Base-by-base conservation (phyloP, 2,888 invertebrate species). In the Ecliptopera silaceata region DNA sequence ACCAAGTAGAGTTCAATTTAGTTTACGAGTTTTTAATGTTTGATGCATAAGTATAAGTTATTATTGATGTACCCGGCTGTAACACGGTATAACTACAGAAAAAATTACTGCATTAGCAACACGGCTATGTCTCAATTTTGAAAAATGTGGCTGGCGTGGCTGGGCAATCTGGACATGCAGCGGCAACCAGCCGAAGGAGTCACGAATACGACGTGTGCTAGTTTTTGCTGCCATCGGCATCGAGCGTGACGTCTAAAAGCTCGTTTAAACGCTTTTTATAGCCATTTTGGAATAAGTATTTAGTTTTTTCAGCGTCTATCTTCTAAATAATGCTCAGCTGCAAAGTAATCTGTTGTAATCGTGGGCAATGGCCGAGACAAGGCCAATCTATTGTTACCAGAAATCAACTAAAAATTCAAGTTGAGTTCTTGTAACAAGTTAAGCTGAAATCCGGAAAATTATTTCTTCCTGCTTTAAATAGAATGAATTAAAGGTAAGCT, bases 161-260 rank as follows among this genome's bases (percentile, higher is more conserved):
- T 52, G 57, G 44, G 61, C 67, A 53, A 46, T 50, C 59, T 52
- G 57, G 44, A 59, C 67, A 53, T 55, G 67, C 63, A 60, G 59
- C 59, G 54, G 59, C 63, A 53, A 38, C 51, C 59, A 46, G 59
- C 51, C 71, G 65, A 65, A 70, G 66, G 59, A 74, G 80, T 75
- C 78, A 75, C 77, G 80, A 78, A 80, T 79, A 77, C 72, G 76
- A 80, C 76, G 80, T 82, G 79, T 77, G 76, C 73, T 74, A 72
- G 75, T 87, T 88, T 89, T 88, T 89, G 79, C 75, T 63, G 65
- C 72, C 69, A 74, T 73, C 72, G 78, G 84, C 72, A 71, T 75
- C 75, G 74, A 85, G 77, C 89, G 86, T 88, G 79, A 87, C 86
- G 80, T 79, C 82, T 83, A 85, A 88, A 89, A 86, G 86, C 84